Evolutionary conservation across 2,113 vertebrate genomes (phyloP), one percentile per base, ranked within the genome.

Genomic region (Puffinus mauretanicus): DNA sequence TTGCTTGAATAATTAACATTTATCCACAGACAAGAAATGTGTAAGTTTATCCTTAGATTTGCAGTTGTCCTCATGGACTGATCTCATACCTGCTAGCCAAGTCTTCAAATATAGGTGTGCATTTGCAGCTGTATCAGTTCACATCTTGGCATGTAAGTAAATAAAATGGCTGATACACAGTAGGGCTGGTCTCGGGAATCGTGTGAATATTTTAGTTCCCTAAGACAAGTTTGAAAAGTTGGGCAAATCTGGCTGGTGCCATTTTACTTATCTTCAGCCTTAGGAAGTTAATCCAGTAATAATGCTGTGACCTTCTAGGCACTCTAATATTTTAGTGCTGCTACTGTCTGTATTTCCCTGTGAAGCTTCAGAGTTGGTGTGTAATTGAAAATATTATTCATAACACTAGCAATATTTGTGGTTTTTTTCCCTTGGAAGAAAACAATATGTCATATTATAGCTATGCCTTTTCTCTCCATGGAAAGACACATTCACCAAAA

Each of bases 391-490:
- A 18, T 49, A 22, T 13, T 61, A 27, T 2, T 26, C 7, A 49
- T 16, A 40, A 80, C 84, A 6, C 9, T 47, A 52, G 7, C 7
- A 32, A 67, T 44, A 51, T 66, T 84, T 64, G 6, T 51, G 49
- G 0, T 1, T 2, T 49, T 72, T 55, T 69, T 19, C 16, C 13
- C 13, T 32, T 19, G 22, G 11, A 73, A 80, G 24, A 61, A 69
- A 77, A 6, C 5, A n/a, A 1, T 18, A 36, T 40, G 16, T 52
- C 0, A 0, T 51, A 38, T 24, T 38, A 46, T 44, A 71, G 4
- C 7, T 65, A 6, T 18, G 14, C 4, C 13, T 61, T 70, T 4
- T 62, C 12, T 78, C 10, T 78, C 20, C 14, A 2, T 57, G 24
- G 6, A 22, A 84, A 42, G 6, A 34, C 3, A 42, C 69, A 2